A percentile compares a stretch with the other conserved stretches of the same genome.
phyloP scores from a whole-genome alignment of 1,140 invertebrate species.

The Musca vetustissima region DNA sequence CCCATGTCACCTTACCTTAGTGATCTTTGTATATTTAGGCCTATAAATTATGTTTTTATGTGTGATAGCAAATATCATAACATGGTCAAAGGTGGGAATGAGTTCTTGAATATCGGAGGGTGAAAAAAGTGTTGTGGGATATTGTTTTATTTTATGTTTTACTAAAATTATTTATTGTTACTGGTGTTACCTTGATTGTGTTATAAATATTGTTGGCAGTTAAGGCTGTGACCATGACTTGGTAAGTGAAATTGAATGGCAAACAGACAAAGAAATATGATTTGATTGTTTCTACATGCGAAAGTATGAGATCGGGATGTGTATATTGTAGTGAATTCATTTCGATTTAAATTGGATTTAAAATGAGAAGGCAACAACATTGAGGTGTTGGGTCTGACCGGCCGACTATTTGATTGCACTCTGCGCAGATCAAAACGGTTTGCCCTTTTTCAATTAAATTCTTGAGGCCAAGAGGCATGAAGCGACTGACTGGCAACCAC shows the following conservation, averaged over 20 bases:
- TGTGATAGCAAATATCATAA: not conserved
- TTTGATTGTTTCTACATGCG: conserved; percentile 4
- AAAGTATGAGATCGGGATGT: not conserved
- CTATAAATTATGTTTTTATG: conserved; percentile 16
- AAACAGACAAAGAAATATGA: conserved; percentile 7
- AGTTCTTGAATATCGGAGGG: not conserved
- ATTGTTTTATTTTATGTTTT: conserved; percentile 21
- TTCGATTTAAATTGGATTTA: conserved; percentile 22
- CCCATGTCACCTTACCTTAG: no score
- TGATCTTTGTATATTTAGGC: conserved; percentile 2
- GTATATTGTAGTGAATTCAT: conserved; percentile 2
- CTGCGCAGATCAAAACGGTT: not conserved
- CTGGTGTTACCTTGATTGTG: conserved; percentile 14
- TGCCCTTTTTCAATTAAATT: conserved; percentile 23
- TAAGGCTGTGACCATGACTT: not conserved
- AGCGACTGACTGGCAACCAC: conserved; percentile 11
- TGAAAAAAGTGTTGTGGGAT: conserved; percentile 15
- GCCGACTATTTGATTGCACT: no score
- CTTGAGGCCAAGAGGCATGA: conserved; percentile 15
- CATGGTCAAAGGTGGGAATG: conserved; percentile 11
- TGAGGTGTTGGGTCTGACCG: no score
- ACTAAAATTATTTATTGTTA: conserved; percentile 18
- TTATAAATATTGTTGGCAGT: not conserved
- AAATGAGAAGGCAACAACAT: conserved; percentile 8
- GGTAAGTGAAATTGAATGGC: not conserved